Evolutionary conservation across 2,113 vertebrate species (phyloP), one percentile per base, ranked within the genome.

Genomic region (Struthio camelus): DNA sequence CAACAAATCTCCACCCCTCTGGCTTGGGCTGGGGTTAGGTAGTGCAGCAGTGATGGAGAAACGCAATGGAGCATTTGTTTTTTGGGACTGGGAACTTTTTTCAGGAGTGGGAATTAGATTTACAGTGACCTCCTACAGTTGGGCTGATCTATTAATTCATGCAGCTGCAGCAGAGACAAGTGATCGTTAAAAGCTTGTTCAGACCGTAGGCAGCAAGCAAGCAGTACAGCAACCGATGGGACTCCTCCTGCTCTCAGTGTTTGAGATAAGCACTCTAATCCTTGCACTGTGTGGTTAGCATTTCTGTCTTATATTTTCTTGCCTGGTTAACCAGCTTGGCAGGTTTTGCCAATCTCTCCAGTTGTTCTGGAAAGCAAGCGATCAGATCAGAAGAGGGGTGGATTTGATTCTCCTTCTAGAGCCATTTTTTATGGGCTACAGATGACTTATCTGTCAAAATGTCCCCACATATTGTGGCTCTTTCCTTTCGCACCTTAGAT

Each of bases 1-100:
- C 3, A 84, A 5, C 51, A 56, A 77, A n/a, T 18, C 4, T 5
- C 15, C 5, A 48, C 10, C 10, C 46, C 11, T 73, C n/a, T 3
- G 1, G 10, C 22, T n/a, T 71, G 24, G 20, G 5, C 10, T 48
- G 17, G 14, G 24, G 48, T 34, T 40, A 25, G 24, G 24, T 16
- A 32, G 12, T 76, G 24, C 69, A 88, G 24, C 1, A 1, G 6
- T 42, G 10, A 0, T 54, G 2, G 4, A 3, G 2, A 51, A 72
- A 62, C 18, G 53, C 6, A 70, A 13, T 4, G 48, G 11, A 73
- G 5, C 3, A 4, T 0, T 1, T 72, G 2, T 15, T 19, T 77
- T 64, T 17, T 23, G 64, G 19, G n/a, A n/a, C n/a, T n/a, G n/a
- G n/a, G n/a, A n/a, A n/a, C n/a, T n/a, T n/a, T n/a, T n/a, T n/a